Evolutionary conservation across 2,797 vertebrate species (phyloP).

Genomic region (Pipistrellus pipistrellus): DNA sequence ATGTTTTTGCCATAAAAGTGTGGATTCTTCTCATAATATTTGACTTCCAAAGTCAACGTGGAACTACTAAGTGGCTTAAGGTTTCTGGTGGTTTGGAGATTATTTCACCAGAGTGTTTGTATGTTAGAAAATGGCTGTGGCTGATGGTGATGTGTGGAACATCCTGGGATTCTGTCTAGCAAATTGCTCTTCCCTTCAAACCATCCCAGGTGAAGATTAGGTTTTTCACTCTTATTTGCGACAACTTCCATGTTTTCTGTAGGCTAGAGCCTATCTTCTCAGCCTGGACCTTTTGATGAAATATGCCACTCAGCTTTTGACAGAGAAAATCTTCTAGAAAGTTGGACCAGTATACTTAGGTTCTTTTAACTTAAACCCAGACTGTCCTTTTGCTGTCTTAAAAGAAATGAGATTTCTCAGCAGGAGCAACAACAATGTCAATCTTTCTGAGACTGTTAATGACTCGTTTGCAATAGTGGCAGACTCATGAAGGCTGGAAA

Average conservation of each 20-base stretch:
- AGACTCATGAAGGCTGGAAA: conserved; percentile 49
- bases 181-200: not conserved
- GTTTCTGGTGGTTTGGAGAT: not conserved
- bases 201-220: not conserved
- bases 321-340: not conserved
- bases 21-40: not conserved
- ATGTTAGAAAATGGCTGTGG: not conserved
- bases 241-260: not conserved
- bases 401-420: conserved; percentile 68
- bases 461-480: conserved; percentile 50
- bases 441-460: conserved; percentile 54
- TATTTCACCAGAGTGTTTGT: not conserved
- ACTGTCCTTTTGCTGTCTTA: conserved; percentile 26
- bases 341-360: not conserved
- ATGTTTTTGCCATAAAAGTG: not conserved
- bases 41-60: not conserved
- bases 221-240: not conserved
- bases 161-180: not conserved
- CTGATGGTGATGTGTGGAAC: not conserved
- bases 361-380: conserved; percentile 52
- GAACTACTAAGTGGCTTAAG: not conserved
- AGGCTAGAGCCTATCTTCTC: not conserved
- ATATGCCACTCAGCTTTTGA: not conserved
- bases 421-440: conserved; percentile 4
- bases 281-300: not conserved